Conservation (phyloP, 2,888 invertebrate genomes). For the Pseudococcus longispinus region DNA sequence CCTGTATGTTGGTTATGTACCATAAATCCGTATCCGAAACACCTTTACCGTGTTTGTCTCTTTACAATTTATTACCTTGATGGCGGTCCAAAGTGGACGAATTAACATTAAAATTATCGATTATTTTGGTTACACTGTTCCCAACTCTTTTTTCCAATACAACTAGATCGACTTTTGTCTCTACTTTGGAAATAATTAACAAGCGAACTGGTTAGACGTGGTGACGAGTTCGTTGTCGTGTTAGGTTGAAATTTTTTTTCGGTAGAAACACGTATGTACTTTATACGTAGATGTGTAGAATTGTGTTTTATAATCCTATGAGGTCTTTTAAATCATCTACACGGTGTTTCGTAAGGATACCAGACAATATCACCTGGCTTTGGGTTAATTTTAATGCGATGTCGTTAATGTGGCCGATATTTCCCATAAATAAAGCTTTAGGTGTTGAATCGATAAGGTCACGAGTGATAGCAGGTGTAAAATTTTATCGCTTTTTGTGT, state of each 20-base stretch:
- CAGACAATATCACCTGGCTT: neutral
- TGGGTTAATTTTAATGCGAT: neutral
- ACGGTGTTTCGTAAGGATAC: neutral
- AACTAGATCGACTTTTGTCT: constrained; percentile 14
- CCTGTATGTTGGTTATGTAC: neutral
- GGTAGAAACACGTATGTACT: neutral
- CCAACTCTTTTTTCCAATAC: neutral
- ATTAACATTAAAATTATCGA: constrained; percentile 31
- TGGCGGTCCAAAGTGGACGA: constrained; percentile 22
- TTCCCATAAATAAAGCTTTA: too few relatives aligned
- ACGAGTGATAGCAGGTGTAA: too few relatives aligned
- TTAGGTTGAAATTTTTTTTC: neutral
- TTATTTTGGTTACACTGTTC: neutral
- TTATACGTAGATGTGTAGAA: neutral
- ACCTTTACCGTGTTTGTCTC: constrained; percentile 23
- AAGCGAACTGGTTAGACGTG: neutral
- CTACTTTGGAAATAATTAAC: neutral
- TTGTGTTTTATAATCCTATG: neutral
- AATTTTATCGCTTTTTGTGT: too few relatives aligned
- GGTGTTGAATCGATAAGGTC: too few relatives aligned
- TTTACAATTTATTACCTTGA: constrained; percentile 20
- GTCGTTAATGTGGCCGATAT: too few relatives aligned
- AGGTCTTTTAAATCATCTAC: neutral
- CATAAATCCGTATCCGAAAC: constrained; percentile 8
- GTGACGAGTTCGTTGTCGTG: neutral